Evolutionary conservation across 2,888 invertebrate species (phyloP).

Genomic region (Agrenia bidenticulata): DNA sequence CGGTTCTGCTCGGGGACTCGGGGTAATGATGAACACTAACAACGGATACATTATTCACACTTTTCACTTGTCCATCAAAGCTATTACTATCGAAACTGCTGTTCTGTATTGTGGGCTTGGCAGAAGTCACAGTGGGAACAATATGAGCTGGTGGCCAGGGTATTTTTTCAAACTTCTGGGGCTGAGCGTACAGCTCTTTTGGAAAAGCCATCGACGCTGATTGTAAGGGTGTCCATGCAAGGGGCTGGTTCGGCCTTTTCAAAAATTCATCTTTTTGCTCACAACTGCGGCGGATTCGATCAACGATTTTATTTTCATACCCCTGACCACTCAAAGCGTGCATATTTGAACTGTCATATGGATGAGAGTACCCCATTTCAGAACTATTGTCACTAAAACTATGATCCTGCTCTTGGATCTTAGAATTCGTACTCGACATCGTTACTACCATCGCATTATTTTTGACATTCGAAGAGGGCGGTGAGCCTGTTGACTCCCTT

Average conservation of each 20-base stretch:
- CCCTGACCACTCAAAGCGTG: constrained; percentile 19
- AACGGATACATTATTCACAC: constrained; percentile 43
- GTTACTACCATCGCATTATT: constrained; percentile 45
- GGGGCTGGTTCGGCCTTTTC: constrained; percentile 65
- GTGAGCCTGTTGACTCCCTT: constrained; percentile 69
- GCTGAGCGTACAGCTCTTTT: constrained; percentile 65
- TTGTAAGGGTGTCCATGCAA: constrained; percentile 61
- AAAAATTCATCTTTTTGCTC: constrained; percentile 89
- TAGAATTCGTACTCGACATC: constrained; percentile 43
- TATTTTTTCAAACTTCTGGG: constrained; percentile 71
- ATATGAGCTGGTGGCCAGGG: constrained; percentile 67
- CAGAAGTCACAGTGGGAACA: constrained; percentile 37
- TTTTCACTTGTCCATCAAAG: constrained; percentile 26
- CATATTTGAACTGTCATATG: background rate
- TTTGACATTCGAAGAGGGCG: constrained; percentile 55
- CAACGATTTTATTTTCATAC: constrained; percentile 54
- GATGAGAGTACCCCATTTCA: background rate
- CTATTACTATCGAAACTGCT: constrained; percentile 7
- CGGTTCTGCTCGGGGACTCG: background rate
- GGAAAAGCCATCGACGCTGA: constrained; percentile 42
- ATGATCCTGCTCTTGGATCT: constrained; percentile 4
- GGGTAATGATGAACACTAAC: constrained; percentile 42
- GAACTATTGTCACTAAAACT: background rate
- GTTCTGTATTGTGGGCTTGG: constrained; percentile 30
- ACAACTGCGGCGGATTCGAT: constrained; percentile 70